Evolutionary conservation across 2,113 vertebrate genomes (phyloP).

Genomic region (Danionella cerebrum): DNA sequence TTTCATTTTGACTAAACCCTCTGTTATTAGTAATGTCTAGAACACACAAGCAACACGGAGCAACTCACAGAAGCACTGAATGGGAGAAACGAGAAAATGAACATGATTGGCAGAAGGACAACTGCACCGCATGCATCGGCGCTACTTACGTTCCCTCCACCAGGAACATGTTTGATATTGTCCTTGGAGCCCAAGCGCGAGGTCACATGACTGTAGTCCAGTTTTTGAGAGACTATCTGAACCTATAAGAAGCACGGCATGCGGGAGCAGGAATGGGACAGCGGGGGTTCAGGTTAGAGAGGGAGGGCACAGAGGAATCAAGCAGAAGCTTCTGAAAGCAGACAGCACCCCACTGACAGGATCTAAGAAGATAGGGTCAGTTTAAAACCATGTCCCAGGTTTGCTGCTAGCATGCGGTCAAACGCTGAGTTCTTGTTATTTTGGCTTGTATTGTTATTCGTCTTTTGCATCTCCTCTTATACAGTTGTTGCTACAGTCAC

Average conservation of each 20-base stretch:
- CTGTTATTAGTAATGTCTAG: too few species aligned
- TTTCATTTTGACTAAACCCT: too few species aligned
- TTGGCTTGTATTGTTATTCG: too few species aligned
- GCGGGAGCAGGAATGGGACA: constrained; percentile 56
- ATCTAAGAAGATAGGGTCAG: too few species aligned
- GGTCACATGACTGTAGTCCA: constrained; percentile 97
- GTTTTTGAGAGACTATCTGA: constrained; percentile 98
- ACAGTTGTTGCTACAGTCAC: too few species aligned
- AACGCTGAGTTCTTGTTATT: too few species aligned
- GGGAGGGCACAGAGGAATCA: constrained; percentile 19
- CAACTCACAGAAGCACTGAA: neutral
- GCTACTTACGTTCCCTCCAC: constrained; percentile 99
- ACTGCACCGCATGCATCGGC: constrained; percentile 36
- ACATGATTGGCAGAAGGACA: neutral
- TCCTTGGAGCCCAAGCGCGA: constrained; percentile 99
- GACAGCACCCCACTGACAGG: neutral
- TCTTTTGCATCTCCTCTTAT: too few species aligned
- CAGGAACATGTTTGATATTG: constrained; percentile 99
- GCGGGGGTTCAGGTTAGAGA: constrained; percentile 30
- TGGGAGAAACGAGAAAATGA: neutral
- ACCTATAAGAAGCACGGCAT: constrained; percentile 81
- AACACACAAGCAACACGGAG: too few species aligned
- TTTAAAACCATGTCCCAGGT: too few species aligned
- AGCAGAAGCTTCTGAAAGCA: constrained; percentile 35
- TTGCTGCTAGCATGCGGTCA: too few species aligned